phyloP scores from a whole-genome alignment of 2,888 invertebrate species.

The Xanthorhoe spadicearia region DNA sequence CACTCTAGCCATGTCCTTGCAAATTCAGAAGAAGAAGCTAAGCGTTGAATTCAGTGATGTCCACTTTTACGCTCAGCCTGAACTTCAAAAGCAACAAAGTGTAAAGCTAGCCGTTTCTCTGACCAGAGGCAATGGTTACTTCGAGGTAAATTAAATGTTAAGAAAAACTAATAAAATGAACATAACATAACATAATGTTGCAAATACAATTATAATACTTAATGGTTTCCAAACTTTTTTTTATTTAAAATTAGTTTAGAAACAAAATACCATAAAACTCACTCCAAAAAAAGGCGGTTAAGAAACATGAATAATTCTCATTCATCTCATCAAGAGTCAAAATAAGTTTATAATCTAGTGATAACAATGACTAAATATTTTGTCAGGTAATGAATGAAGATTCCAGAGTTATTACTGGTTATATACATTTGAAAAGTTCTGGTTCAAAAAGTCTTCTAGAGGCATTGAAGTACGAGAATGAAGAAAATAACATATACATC shows the following conservation, averaged over 20 bases:
- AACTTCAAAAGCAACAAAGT: conserved; percentile 76
- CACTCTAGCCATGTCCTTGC: background rate
- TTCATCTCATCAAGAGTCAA: too few species aligned
- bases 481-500: background rate
- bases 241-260: too few species aligned
- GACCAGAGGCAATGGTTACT: conserved; percentile 84
- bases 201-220: too few species aligned
- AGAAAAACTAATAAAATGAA: too few species aligned
- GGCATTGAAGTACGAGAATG: background rate
- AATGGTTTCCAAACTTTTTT: too few species aligned
- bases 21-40: conserved; percentile 84
- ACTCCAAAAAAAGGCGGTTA: too few species aligned
- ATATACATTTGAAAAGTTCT: background rate
- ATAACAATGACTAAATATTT: background rate
- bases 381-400: background rate
- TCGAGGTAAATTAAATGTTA: conserved; percentile 71
- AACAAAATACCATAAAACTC: too few species aligned
- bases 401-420: background rate
- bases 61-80: conserved; percentile 85
- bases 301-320: too few species aligned
- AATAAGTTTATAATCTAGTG: too few species aligned
- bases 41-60: conserved; percentile 87
- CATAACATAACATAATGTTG: too few species aligned
- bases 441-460: too few species aligned
- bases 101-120: conserved; percentile 81